Evolutionary conservation across 2,888 invertebrate species (phyloP).

Genomic region (Apotomis turbidana): DNA sequence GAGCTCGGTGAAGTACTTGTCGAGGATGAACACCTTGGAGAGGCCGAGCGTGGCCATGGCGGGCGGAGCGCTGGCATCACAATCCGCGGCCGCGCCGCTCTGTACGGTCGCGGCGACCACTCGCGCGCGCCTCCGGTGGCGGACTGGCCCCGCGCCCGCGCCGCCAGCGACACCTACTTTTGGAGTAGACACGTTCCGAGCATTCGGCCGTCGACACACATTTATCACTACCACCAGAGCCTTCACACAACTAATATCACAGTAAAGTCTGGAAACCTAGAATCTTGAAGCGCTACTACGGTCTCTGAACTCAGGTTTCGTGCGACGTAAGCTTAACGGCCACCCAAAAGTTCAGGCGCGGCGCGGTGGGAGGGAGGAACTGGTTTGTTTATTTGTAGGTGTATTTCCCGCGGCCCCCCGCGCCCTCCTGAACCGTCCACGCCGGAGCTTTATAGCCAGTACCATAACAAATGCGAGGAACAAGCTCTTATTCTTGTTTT

Average conservation of each 20-base stretch:
- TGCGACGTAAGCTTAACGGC: conserved; percentile 16
- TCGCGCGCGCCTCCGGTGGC: conserved; percentile 60
- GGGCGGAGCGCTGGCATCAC: conserved; percentile 77
- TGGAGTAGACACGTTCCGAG: conserved; percentile 48
- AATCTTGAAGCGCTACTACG: background rate
- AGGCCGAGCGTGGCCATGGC: conserved; percentile 97
- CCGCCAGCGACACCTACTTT: conserved; percentile 51
- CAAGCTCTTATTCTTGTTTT: background rate
- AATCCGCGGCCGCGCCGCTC: conserved; percentile 72
- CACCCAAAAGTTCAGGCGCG: conserved; percentile 52
- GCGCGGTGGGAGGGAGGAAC: conserved; percentile 54
- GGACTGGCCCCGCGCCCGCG: conserved; percentile 50
- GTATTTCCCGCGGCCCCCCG: conserved; percentile 47
- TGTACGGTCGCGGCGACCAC: conserved; percentile 61
- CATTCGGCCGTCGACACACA: conserved; percentile 15
- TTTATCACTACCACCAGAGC: background rate
- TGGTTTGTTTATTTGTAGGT: conserved; percentile 73
- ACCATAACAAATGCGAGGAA: conserved; percentile 17
- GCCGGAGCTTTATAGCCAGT: conserved; percentile 2
- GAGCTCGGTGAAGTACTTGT: conserved; percentile 98
- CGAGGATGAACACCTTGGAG: conserved; percentile 98
- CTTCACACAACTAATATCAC: conserved; percentile 13
- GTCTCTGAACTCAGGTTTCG: conserved; percentile 40
- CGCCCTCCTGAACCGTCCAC: background rate
- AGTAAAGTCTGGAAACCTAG: conserved; percentile 7